phyloP scores from a whole-genome alignment of 2,113 vertebrate species.

The Tympanuchus pallidicinctus region DNA sequence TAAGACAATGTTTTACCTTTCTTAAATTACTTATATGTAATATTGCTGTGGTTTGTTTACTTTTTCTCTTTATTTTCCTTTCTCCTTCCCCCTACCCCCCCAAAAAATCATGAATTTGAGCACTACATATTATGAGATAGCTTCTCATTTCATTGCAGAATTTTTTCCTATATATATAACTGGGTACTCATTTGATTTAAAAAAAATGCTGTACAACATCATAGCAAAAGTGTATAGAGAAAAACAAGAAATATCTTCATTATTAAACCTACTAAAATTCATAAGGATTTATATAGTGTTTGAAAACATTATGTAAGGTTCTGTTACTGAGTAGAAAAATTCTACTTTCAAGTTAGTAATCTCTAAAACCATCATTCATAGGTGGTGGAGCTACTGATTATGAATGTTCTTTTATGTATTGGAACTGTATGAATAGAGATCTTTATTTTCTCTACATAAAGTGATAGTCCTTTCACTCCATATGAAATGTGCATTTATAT shows the following conservation, averaged over 20 bases:
- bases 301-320: background rate
- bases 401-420: background rate
- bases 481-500: background rate
- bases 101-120: background rate
- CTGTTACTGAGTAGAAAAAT: background rate
- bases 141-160: background rate
- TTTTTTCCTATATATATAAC: background rate
- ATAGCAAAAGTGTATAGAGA: background rate
- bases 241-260: background rate
- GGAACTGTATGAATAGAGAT: background rate
- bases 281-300: background rate
- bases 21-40: background rate
- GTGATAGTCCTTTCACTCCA: background rate
- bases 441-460: background rate
- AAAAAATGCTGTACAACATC: background rate
- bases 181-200: background rate
- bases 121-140: background rate
- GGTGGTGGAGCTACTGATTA: background rate
- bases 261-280: background rate
- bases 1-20: background rate
- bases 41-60: background rate
- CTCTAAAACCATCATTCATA: background rate
- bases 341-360: background rate
- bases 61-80: background rate
- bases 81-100: too few species aligned